phyloP scores from a whole-genome alignment of 1,140 invertebrate genomes.

The Bactericera cockerelli region DNA sequence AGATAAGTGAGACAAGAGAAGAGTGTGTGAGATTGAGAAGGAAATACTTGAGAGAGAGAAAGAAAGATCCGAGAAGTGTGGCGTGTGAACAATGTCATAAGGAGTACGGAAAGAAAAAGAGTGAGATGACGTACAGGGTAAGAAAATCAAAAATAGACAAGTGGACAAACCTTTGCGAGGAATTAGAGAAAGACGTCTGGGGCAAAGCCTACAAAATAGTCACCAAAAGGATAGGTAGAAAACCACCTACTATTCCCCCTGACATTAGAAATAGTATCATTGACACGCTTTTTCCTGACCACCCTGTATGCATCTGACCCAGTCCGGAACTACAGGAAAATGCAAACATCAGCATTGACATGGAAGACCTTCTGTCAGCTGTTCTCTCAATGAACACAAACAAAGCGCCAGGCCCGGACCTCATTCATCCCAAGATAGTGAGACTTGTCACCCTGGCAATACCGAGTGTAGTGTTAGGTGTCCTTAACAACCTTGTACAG shows the following conservation, averaged over 20 bases:
- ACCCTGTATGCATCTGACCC: neutral
- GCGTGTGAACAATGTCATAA: neutral
- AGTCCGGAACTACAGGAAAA: neutral
- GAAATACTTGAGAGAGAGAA: neutral
- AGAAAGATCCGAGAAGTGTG: no score
- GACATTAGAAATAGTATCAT: no score
- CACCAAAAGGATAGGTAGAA: neutral
- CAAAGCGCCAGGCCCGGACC: constrained; percentile 19
- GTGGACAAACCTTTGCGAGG: neutral
- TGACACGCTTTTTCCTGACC: neutral
- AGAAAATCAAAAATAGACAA: neutral
- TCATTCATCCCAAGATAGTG: constrained; percentile 16
- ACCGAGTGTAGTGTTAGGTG: neutral
- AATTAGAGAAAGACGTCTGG: neutral
- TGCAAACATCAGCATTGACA: neutral
- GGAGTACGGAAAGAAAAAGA: neutral
- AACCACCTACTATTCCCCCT: neutral
- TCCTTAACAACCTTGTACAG: neutral
- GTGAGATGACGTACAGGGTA: neutral
- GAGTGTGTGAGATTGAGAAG: neutral
- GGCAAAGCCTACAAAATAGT: neutral
- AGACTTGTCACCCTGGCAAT: neutral
- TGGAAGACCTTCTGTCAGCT: constrained; percentile 15
- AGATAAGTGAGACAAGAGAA: neutral
- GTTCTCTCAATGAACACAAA: constrained; percentile 8